Evolutionary conservation across 2,888 invertebrate genomes (phyloP), one percentile per base, ranked within the genome.

Genomic region (Branchipolynoe longqiensis): DNA sequence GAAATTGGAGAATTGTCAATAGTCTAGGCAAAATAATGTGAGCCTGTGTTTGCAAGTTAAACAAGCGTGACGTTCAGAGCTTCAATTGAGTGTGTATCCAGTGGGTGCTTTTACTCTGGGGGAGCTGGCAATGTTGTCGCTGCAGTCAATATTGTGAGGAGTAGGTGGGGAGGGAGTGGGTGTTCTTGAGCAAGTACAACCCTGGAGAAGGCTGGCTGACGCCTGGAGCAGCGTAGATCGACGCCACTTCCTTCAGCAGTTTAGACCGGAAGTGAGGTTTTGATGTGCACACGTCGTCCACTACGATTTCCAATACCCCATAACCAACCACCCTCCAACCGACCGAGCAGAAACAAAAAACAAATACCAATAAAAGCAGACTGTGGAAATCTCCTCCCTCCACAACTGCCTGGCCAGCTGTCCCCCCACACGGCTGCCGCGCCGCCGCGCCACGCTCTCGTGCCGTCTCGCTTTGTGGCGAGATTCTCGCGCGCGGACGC

Each of bases 31-130:
- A 69, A 69, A 69, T 38, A 69, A 69, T 38, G 12, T 33, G 69
- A 69, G 69, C 36, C 69, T 33, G 69, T 33, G 62, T 62, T 62
- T 62, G 62, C 62, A 62, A 62, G 62, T 25, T 62, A 62, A 62
- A 62, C 54, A 78, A 12, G 78, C 54, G 14, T 41, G 78, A 54
- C 78, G 78, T 78, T 78, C 12, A n/a, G 25, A 31, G 28, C 54
- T 41, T 78, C 78, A 78, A 78, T 78, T 78, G 48, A 78, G 78
- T 78, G 78, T 78, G 78, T 78, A 78, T 78, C 78, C 1, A 48
- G 48, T 54, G 41, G 28, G 78, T 78, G 18, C 41, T 25, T 41
- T 78, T 78, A 25, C 33, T 78, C 28, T 18, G 48, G 28, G 48
- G 69, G 69, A 38, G 38, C 69, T 69, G 69, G 38, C 69, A 69